Base-by-base conservation (phyloP, 2,797 vertebrate species). In the Falco peregrinus region DNA sequence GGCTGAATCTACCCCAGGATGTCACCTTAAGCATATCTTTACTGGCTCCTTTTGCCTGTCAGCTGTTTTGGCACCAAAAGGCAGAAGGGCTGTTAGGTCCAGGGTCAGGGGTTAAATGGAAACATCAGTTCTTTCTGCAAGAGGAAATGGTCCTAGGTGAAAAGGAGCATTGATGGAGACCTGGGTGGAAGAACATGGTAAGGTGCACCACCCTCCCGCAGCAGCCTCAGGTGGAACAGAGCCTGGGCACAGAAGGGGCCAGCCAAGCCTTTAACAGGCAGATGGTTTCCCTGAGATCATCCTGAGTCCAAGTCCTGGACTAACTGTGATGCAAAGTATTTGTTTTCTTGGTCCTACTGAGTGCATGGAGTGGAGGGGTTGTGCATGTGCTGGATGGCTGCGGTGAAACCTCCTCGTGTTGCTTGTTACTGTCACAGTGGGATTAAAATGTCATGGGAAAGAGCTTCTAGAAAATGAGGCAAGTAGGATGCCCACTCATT, bases 371-470 rank as follows among this genome's bases (percentile, higher is more conserved):
- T 10, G 26, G 45, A 78, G 75, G 57, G 17, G 47, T 10, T 80
- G 51, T 64, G 53, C 21, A 18, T 33, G 48, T 4, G 2, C 69
- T 45, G 64, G 56, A 48, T 50, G 64, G 45, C 48, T 50, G 65
- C 86, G 84, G 59, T 9, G 57, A 87, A 88, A 81, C 79, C 61
- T 92, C 84, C 86, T 57, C 0, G 14, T 76, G 84, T 81, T 90
- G 54, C 60, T 57, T 24, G 69, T 67, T 88, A 35, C 68, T 54
- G 80, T 93, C 19, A 6, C 84, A 82, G 73, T 29, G 75, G 95
- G 97, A 97, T 97, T 97, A 97, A 96, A 95, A 61, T 97, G 97
- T 97, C 97, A 84, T 93, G 96, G 96, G 97, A 97, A 96, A 97
- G 63, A 95, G 88, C 87, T 96, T 76, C 93, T 95, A 93, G 94